phyloP scores from a whole-genome alignment of 2,888 invertebrate genomes.

The Carpatolechia fugitivella region DNA sequence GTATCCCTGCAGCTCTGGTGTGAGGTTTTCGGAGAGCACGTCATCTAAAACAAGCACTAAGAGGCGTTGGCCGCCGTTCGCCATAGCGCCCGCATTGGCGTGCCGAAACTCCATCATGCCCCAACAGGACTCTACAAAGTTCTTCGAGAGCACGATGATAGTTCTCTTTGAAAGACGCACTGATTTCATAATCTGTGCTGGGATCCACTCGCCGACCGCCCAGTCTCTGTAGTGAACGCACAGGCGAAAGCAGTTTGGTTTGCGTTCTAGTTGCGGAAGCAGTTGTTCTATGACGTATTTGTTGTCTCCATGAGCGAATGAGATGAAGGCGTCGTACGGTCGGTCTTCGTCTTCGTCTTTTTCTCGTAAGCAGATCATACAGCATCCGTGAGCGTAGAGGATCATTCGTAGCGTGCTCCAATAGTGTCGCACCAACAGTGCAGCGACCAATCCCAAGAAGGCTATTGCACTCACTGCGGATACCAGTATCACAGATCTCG shows the following conservation, averaged over 20 bases:
- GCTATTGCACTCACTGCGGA: not conserved
- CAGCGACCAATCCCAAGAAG: not conserved
- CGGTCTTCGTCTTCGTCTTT: not conserved
- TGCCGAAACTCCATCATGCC: constrained; percentile 7
- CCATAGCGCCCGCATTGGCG: not conserved
- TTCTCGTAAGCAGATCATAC: not conserved
- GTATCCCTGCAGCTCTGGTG: constrained; percentile 2
- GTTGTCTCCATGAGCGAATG: constrained; percentile 13
- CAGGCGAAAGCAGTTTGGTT: not conserved
- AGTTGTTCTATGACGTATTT: constrained; percentile 1
- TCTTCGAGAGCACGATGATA: constrained; percentile 12
- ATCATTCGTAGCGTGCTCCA: not conserved
- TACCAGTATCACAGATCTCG: not conserved
- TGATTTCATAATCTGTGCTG: constrained; percentile 4
- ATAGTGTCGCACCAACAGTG: not conserved
- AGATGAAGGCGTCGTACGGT: constrained; percentile 13
- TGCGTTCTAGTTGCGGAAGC: constrained; percentile 2
- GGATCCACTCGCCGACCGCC: constrained; percentile 7
- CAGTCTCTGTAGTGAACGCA: constrained; percentile 14
- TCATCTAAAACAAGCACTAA: constrained; percentile 3
- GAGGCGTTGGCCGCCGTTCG: not conserved
- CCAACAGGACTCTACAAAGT: constrained; percentile 9
- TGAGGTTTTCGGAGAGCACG: not conserved
- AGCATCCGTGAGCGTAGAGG: not conserved
- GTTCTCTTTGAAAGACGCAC: constrained; percentile 5